Evolutionary conservation across 2,888 invertebrate species (phyloP).

Genomic region (Tinea semifulvella): DNA sequence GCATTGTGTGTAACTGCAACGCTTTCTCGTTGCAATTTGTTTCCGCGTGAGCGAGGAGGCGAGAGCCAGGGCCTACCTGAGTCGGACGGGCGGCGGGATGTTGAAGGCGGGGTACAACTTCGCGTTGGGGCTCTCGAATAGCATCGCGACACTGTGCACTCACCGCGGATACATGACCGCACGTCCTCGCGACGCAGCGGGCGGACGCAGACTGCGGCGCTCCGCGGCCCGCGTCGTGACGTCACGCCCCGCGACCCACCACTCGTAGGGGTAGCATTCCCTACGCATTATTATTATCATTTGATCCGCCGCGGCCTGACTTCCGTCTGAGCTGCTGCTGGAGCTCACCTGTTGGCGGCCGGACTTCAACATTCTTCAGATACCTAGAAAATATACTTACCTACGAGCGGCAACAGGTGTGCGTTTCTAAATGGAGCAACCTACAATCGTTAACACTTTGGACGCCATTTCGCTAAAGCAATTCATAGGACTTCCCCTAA

Average conservation of each 20-base stretch:
- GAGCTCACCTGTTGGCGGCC: too few species aligned
- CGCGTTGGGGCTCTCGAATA: slow-evolving; percentile 78
- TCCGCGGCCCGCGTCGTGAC: not conserved
- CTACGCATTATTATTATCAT: too few species aligned
- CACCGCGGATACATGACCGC: slow-evolving; percentile 39
- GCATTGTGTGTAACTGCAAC: slow-evolving; percentile 2
- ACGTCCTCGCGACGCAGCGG: slow-evolving; percentile 39
- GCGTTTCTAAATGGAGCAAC: too few species aligned
- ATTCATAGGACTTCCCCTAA: too few species aligned
- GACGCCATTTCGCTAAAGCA: too few species aligned
- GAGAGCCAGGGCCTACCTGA: slow-evolving; percentile 47
- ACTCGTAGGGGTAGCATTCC: too few species aligned
- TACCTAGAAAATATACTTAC: too few species aligned
- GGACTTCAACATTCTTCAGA: too few species aligned
- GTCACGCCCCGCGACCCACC: not conserved
- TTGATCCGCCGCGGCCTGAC: too few species aligned
- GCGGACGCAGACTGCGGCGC: slow-evolving; percentile 34
- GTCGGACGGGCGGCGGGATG: slow-evolving; percentile 74
- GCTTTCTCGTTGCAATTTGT: slow-evolving; percentile 7
- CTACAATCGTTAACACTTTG: too few species aligned
- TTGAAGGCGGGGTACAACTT: slow-evolving; percentile 74
- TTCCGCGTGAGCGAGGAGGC: slow-evolving; percentile 17
- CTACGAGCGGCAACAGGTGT: too few species aligned
- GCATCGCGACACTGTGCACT: slow-evolving; percentile 54
- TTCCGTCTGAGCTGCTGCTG: too few species aligned